Conservation (phyloP, 2,888 invertebrate genomes). For the Chrysodeixis includens region DNA sequence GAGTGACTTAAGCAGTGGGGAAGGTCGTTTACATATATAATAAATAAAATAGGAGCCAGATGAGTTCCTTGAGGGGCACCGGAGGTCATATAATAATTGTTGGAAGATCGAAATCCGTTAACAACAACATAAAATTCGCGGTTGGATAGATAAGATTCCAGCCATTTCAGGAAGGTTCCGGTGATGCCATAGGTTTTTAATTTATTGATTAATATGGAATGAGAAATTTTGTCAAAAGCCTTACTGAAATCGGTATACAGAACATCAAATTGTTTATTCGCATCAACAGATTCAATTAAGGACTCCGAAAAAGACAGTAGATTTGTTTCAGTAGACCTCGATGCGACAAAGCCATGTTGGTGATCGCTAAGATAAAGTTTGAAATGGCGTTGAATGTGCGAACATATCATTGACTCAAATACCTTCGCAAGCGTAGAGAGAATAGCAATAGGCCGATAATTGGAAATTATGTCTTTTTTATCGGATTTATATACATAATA, state of each 20-base stretch:
- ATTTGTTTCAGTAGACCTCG: not conserved
- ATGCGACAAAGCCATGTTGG: not conserved
- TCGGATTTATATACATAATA: no score
- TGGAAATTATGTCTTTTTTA: not conserved
- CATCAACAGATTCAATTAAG: not conserved
- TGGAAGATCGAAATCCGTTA: not conserved
- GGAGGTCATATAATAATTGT: not conserved
- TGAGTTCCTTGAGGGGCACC: not conserved
- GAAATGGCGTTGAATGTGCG: slow-evolving; percentile 3
- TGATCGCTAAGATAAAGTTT: not conserved
- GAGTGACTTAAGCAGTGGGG: not conserved
- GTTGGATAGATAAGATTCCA: not conserved
- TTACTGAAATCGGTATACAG: not conserved
- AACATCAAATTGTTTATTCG: not conserved
- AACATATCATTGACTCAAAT: not conserved
- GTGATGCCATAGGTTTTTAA: not conserved
- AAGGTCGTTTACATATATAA: not conserved
- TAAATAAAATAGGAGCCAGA: not conserved
- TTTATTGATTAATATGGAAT: not conserved
- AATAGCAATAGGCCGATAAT: not conserved
- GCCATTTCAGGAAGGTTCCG: not conserved
- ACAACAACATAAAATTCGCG: slow-evolving; percentile 1
- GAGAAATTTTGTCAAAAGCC: not conserved
- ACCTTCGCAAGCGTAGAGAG: not conserved
- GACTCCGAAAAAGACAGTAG: not conserved